Conservation (phyloP, 2,113 vertebrate species). For the Podilymbus podiceps region DNA sequence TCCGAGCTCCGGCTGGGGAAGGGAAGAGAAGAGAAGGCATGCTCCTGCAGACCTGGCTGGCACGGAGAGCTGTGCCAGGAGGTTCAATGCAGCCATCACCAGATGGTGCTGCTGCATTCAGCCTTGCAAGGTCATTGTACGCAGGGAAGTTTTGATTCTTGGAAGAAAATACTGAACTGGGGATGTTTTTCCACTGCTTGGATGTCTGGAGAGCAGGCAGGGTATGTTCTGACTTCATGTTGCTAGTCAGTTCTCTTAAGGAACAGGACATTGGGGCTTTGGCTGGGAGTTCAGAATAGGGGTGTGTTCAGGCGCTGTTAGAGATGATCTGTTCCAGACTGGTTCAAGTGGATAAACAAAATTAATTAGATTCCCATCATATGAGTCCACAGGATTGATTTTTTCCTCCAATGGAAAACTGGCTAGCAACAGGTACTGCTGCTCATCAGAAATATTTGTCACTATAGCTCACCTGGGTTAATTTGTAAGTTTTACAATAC, state of each 20-base stretch:
- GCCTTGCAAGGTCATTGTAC: background rate
- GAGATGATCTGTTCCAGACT: conserved; percentile 35
- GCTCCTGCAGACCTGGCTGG: background rate
- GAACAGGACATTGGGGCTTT: background rate
- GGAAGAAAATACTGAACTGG: background rate
- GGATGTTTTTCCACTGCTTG: background rate
- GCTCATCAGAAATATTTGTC: background rate
- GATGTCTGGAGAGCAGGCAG: conserved; percentile 1
- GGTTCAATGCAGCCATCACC: background rate
- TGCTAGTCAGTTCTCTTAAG: background rate
- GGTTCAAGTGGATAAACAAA: conserved; percentile 27
- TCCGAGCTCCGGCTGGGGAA: background rate
- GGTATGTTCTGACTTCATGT: background rate
- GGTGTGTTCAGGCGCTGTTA: background rate
- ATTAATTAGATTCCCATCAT: conserved; percentile 19
- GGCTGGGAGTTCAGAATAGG: background rate
- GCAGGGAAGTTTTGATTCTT: background rate
- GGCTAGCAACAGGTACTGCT: background rate
- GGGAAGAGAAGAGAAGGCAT: background rate
- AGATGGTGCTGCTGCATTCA: conserved; percentile 46
- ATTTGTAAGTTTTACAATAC: background rate
- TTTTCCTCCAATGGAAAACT: background rate
- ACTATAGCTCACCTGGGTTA: background rate
- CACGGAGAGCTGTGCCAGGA: background rate
- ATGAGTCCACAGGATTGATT: background rate